These are phyloP conservation scores for Lynx canadensis DNA, from an alignment of 2,113 vertebrate species.

Conservation along the genomic window DNA sequence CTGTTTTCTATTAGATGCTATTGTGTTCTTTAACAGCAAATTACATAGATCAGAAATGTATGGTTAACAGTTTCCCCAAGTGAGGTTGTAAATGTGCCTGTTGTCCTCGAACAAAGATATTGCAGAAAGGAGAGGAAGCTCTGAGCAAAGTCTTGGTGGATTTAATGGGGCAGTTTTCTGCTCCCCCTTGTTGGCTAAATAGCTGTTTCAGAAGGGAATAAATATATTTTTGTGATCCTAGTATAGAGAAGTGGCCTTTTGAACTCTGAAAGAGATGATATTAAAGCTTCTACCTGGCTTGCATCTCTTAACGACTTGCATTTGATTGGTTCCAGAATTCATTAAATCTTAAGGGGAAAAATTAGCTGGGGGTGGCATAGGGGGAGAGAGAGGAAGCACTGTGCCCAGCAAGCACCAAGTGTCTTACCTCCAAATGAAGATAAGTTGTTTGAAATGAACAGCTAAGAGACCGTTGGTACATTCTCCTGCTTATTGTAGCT, in stretches of 20 bases:
- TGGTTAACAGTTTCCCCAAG: constrained; percentile 67
- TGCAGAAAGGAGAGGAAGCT: background rate
- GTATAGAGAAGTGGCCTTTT: constrained; percentile 58
- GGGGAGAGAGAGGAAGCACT: background rate
- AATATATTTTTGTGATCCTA: constrained; percentile 56
- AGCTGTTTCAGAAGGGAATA: constrained; percentile 54
- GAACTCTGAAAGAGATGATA: constrained; percentile 39
- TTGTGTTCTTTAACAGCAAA: constrained; percentile 76
- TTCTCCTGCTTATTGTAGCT: constrained; percentile 40
- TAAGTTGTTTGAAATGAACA: constrained; percentile 63
- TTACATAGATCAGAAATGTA: constrained; percentile 71
- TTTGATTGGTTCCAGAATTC: constrained; percentile 62
- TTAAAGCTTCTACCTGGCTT: constrained; percentile 41
- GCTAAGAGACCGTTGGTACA: constrained; percentile 21
- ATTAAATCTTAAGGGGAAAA: constrained; percentile 57
- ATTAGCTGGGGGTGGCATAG: background rate
- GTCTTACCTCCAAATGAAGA: constrained; percentile 60
- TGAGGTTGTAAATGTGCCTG: constrained; percentile 1
- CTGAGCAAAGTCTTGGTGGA: background rate
- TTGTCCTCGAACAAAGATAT: background rate
- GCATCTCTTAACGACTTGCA: background rate
- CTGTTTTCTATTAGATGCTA: constrained; percentile 70
- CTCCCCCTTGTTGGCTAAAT: background rate
- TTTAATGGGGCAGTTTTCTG: background rate
- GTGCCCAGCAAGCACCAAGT: background rate